Percentiles rank a stretch among this genome's conserved stretches.
These are phyloP conservation scores for Ganaspis sp. DNA, from an alignment of 1,140 invertebrate species.

Conservation along the genomic window DNA sequence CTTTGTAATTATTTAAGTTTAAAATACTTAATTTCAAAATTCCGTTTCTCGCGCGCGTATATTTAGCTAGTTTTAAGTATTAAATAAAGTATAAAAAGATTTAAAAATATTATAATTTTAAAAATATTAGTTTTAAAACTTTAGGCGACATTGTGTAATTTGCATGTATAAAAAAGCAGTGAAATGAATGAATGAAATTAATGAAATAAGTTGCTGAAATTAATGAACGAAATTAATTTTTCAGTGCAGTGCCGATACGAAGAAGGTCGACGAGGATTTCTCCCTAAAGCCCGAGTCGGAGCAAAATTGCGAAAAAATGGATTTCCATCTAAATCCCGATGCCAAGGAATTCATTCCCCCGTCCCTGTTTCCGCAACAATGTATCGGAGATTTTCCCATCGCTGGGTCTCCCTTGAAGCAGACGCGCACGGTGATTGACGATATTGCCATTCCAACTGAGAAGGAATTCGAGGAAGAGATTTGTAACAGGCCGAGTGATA, in stretches of 20 bases:
- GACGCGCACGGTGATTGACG: constrained; percentile 74
- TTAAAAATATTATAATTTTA: too few relatives aligned
- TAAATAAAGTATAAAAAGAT: too few relatives aligned
- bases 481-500: constrained; percentile 78
- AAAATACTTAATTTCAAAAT: too few relatives aligned
- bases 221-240: background rate
- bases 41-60: too few relatives aligned
- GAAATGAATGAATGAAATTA: too few relatives aligned
- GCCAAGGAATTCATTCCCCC: constrained; percentile 84
- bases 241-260: constrained; percentile 45
- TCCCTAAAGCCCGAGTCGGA: background rate
- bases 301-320: constrained; percentile 77
- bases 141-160: too few relatives aligned
- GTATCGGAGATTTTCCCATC: constrained; percentile 76
- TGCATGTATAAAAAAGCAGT: background rate
- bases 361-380: constrained; percentile 70
- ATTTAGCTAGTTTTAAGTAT: too few relatives aligned
- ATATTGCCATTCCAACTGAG: constrained; percentile 80
- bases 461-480: constrained; percentile 81
- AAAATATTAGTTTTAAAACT: too few relatives aligned
- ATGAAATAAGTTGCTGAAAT: background rate
- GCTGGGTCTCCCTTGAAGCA: constrained; percentile 81
- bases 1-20: too few relatives aligned
- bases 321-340: constrained; percentile 84
- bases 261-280: background rate